phyloP scores from a whole-genome alignment of 2,888 invertebrate genomes.

The Meiosimyza decipiens region DNA sequence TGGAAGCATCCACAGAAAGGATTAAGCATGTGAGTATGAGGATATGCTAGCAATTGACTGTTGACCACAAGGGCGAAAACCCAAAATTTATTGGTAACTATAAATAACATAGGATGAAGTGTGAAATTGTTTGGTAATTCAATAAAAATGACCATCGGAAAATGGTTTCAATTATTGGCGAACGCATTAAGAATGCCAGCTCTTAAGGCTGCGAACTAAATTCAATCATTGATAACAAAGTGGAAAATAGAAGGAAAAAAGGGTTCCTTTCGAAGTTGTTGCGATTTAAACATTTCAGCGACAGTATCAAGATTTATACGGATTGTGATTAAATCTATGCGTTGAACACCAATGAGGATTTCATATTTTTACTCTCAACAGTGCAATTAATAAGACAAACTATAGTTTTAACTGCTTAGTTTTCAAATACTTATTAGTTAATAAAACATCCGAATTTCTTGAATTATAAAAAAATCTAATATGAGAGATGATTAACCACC shows the following conservation, averaged over 20 bases:
- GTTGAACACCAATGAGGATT: not conserved
- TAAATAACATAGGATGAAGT: constrained; percentile 22
- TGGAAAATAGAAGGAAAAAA: constrained; percentile 3
- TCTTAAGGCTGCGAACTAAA: constrained; percentile 26
- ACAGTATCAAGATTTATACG: constrained; percentile 1
- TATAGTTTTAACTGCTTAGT: too few relatives aligned
- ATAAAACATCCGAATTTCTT: too few relatives aligned
- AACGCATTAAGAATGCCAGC: constrained; percentile 4
- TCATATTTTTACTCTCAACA: too few relatives aligned
- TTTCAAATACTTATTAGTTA: too few relatives aligned
- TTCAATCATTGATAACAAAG: constrained; percentile 16
- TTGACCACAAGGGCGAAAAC: constrained; percentile 29
- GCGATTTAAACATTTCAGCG: constrained; percentile 13
- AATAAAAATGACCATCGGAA: constrained; percentile 54
- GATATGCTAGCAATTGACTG: constrained; percentile 1
- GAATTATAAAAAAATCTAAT: too few relatives aligned
- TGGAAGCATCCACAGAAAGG: constrained; percentile 39
- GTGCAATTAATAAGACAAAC: too few relatives aligned
- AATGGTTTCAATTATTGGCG: constrained; percentile 37
- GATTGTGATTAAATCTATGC: not conserved
- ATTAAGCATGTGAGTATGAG: constrained; percentile 43
- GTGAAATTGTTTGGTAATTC: constrained; percentile 32
- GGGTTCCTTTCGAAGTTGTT: not conserved
- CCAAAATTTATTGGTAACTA: constrained; percentile 37
- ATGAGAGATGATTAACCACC: too few relatives aligned